These are phyloP conservation scores for Stercorarius parasiticus DNA, from an alignment of 2,113 vertebrate genomes.

Conservation along the genomic window DNA sequence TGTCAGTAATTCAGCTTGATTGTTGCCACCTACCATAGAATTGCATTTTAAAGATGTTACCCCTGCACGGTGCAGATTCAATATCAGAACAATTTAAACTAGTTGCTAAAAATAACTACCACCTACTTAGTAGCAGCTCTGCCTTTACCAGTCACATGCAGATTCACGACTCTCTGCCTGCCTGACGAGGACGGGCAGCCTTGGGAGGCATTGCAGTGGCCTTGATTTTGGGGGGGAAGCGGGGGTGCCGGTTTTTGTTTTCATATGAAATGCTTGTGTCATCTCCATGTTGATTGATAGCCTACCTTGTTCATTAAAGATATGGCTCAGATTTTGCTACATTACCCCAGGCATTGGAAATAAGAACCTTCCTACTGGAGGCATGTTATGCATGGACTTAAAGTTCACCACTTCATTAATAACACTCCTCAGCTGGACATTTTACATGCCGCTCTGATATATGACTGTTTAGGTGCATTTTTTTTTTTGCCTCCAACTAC, in stretches of 20 bases:
- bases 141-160: slow-evolving; percentile 16
- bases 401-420: slow-evolving; percentile 71
- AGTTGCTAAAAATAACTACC: slow-evolving; percentile 51
- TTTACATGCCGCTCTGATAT: slow-evolving; percentile 43
- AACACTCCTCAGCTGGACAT: slow-evolving; percentile 59
- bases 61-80: slow-evolving; percentile 51
- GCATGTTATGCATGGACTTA: slow-evolving; percentile 60
- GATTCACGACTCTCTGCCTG: slow-evolving; percentile 19
- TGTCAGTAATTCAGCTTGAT: slow-evolving; percentile 76
- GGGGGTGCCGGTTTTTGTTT: background rate
- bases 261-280: slow-evolving; percentile 55
- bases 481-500: background rate
- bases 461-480: slow-evolving; percentile 56
- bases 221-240: background rate
- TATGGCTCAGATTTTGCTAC: slow-evolving; percentile 49
- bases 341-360: slow-evolving; percentile 68
- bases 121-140: slow-evolving; percentile 25
- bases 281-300: slow-evolving; percentile 68
- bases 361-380: slow-evolving; percentile 63
- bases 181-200: background rate
- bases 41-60: slow-evolving; percentile 67
- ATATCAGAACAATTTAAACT: slow-evolving; percentile 46
- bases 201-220: slow-evolving; percentile 18
- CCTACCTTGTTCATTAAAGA: slow-evolving; percentile 73
- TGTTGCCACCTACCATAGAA: slow-evolving; percentile 71